These are phyloP conservation scores for Petrocephalus schoutedeni DNA, from an alignment of 2,797 vertebrate species.

Conservation along the genomic window DNA sequence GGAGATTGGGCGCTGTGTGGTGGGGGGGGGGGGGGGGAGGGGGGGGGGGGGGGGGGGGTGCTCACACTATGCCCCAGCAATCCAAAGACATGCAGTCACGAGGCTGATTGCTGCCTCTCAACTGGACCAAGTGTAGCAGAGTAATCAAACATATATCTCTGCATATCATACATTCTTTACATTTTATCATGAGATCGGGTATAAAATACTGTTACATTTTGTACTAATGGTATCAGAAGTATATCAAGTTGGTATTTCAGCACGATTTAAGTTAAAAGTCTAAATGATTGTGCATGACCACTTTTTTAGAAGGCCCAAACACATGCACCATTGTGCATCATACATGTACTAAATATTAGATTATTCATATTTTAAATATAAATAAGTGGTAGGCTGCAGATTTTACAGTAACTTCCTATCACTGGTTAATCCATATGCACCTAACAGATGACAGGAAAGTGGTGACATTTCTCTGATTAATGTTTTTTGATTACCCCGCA, in stretches of 20 bases:
- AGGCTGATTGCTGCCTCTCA: not conserved
- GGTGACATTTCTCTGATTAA: not conserved
- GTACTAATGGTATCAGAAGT: not conserved
- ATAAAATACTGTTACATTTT: not conserved
- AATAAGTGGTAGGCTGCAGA: not conserved
- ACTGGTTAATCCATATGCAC: not conserved
- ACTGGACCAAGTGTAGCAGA: not conserved
- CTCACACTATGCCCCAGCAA: not conserved
- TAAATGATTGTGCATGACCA: not conserved
- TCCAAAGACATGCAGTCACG: not conserved
- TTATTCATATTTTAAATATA: not conserved
- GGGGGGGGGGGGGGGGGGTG: not conserved
- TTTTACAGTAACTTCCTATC: not conserved
- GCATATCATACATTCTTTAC: not conserved
- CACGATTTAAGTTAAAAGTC: not conserved
- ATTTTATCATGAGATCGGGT: not conserved
- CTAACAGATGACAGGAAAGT: not conserved
- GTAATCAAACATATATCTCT: not conserved
- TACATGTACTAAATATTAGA: not conserved
- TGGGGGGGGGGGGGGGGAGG: no score
- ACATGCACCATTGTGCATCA: not conserved
- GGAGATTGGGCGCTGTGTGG: not conserved
- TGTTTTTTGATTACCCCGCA: slow-evolving; percentile 36
- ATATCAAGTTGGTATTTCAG: not conserved
- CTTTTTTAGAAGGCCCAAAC: not conserved